These are phyloP conservation scores for Centrocercus urophasianus DNA, from an alignment of 2,113 vertebrate genomes.

Conservation along the genomic window DNA sequence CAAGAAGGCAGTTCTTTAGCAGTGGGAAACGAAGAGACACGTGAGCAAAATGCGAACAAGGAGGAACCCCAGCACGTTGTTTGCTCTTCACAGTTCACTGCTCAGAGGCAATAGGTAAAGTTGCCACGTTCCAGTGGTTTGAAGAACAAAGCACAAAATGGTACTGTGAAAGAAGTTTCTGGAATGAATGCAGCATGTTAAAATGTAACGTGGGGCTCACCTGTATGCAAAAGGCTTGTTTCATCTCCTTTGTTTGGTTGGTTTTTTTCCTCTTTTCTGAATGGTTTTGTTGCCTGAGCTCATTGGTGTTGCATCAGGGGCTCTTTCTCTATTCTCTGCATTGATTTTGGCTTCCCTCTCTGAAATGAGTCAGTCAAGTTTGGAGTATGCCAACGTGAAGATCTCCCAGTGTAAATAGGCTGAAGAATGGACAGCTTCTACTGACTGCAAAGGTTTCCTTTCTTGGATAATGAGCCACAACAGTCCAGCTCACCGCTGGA, in stretches of 20 bases:
- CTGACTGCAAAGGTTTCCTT: constrained; percentile 18
- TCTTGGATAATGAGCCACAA: background rate
- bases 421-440: constrained; percentile 35
- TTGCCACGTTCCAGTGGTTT: constrained; percentile 46
- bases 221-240: background rate
- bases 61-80: background rate
- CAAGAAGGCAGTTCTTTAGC: background rate
- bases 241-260: background rate
- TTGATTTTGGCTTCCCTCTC: background rate
- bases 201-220: constrained; percentile 19
- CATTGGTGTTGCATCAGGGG: background rate
- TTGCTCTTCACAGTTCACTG: constrained; percentile 55
- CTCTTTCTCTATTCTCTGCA: background rate
- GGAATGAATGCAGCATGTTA: background rate
- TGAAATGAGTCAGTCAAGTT: background rate
- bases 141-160: constrained; percentile 1
- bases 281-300: background rate
- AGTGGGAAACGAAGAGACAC: background rate
- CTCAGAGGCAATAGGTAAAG: constrained; percentile 60
- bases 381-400: background rate
- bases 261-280: background rate
- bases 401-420: background rate
- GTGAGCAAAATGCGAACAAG: constrained; percentile 26
- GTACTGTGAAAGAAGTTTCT: constrained; percentile 19
- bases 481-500: constrained; percentile 1